Evolutionary conservation across 2,797 vertebrate genomes (phyloP), one percentile per base, ranked within the genome.

Genomic region (Sebastes trivittatus): DNA sequence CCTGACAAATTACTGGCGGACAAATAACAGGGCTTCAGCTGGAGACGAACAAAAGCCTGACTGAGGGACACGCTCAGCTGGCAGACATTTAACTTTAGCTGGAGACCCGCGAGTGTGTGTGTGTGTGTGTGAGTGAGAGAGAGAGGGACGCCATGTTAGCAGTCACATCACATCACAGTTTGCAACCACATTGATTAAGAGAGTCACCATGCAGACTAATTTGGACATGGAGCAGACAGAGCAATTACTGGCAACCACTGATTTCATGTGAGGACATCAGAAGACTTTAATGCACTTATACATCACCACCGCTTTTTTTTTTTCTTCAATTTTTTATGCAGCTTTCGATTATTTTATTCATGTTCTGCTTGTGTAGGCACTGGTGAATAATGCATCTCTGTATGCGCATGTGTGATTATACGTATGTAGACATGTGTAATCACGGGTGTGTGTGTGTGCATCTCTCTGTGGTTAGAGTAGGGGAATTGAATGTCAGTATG

Each of bases 121-220:
- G 65, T 76, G 65, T 64, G 76, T 20, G 58, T 20, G 22, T 13
- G 70, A 16, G 73, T 18, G 54, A 64, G 30, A 59, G 56, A 62
- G 71, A 86, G 82, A 86, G 71, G 75, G 79, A 80, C 72, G 87
- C 69, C 71, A 79, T 91, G 91, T 95, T 94, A 91, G 88, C 92
- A 95, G 94, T 94, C 94, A 87, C 86, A 93, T 94, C 94, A 94
- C 94, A 95, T 94, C 90, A 88, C 90, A 87, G 88, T 93, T 91
- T 89, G 88, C 88, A 94, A 82, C 86, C 91, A 88, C 89, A 91
- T 84, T 93, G 88, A 94, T 92, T 94, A 92, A 92, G 82, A 90
- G 86, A 92, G 89, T 85, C 88, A 80, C 90, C 87, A 89, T 83
- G 87, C 90, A 92, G 91, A 87, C 85, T 92, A 86, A 93, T 91